phyloP scores from a whole-genome alignment of 2,113 vertebrate species.

The Oreochromis niloticus region DNA sequence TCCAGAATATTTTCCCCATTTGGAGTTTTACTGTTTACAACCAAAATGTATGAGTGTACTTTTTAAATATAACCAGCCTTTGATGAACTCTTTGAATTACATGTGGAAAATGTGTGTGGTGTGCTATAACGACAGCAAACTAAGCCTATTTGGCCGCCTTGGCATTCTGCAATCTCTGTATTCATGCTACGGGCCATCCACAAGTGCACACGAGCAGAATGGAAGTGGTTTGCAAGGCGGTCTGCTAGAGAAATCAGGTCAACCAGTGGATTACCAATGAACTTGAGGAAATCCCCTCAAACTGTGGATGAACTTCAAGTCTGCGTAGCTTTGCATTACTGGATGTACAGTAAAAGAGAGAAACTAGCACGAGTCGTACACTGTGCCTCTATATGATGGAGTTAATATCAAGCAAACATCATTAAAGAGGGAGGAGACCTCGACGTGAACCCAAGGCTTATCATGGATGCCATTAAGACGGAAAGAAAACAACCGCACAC shows the following conservation, averaged over 20 bases:
- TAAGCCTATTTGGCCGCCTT: background rate
- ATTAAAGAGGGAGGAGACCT: slow-evolving; percentile 16
- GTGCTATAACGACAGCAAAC: background rate
- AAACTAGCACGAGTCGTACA: background rate
- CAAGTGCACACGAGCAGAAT: background rate
- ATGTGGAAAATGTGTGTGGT: background rate
- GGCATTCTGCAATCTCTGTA: background rate
- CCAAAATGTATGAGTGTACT: background rate
- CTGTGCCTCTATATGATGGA: background rate
- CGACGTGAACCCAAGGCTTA: slow-evolving; percentile 29
- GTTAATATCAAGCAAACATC: slow-evolving; percentile 34
- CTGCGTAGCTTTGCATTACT: slow-evolving; percentile 14
- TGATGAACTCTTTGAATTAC: background rate
- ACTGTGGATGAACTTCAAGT: slow-evolving; percentile 42
- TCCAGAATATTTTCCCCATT: background rate
- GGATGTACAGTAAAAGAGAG: background rate
- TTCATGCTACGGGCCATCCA: background rate
- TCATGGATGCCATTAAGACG: background rate
- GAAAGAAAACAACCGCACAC: background rate
- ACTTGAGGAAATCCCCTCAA: slow-evolving; percentile 48
- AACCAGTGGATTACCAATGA: slow-evolving; percentile 34
- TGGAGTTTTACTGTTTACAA: background rate
- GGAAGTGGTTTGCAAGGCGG: background rate
- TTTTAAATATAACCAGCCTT: background rate
- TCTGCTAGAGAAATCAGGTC: slow-evolving; percentile 39